Evolutionary conservation across 2,888 invertebrate species (phyloP), one percentile per base, ranked within the genome.

Genomic region (Spilosoma lubricipeda): DNA sequence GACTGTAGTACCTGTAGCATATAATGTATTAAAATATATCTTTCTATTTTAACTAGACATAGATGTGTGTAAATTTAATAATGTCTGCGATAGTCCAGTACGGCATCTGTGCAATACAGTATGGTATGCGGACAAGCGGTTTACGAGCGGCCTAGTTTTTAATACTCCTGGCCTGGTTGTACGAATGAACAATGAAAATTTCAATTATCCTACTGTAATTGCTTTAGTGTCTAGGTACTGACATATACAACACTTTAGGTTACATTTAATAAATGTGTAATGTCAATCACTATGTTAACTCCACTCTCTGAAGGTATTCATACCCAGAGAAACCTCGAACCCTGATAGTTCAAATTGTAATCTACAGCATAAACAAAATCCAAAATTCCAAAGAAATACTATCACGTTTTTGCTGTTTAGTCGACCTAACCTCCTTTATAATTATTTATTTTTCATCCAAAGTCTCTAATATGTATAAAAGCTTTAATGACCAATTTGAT

Each of bases 171-270:
- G 63, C 42, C 74, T 69, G 73, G 82, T 78, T 80, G 82, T 80
- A 73, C 74, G 80, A 74, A 77, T 76, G 77, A 81, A 80, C 83
- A 85, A 79, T 82, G 81, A 84, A 85, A 85, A 81, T 83, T 84
- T 82, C 80, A 85, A 78, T 83, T 73, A 82, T 82, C 81, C 78
- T 75, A 65, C 70, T 76, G 73, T 83, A 83, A 83, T 82, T 82
- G 74, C 74, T 78, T 77, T 78, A 75, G 67, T 76, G 77, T 65
- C 42, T 42, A 30, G 48, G 39, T 72, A 65, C 66, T 42, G n/a
- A 73, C 15, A 13, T 33, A 3, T 18, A 48, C 30, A 18, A 11
- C 18, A 20, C 33, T 20, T 30, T 8, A 30, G 23, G 13, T 30
- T 27, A n/a, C 48, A 33, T 52, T 33, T 30, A n/a, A n/a, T n/a